Conservation (phyloP, 2,888 invertebrate species). For the Athalia rosae region DNA sequence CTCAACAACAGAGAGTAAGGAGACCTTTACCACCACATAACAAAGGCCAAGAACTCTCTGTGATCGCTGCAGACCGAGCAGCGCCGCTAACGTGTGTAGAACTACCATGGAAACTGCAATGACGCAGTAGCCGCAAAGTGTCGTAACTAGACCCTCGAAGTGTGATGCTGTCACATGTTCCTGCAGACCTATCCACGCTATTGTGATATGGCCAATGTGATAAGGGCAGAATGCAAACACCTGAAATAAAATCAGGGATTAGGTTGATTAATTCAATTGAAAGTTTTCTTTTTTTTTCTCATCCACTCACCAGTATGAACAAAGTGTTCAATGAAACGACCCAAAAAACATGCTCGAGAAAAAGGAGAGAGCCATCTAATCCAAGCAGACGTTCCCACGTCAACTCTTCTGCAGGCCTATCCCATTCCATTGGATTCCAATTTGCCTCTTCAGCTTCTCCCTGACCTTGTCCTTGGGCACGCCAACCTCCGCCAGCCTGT, state of each 20-base stretch:
- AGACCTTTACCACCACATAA: constrained; percentile 93
- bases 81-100: constrained; percentile 88
- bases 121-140: constrained; percentile 94
- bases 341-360: constrained; percentile 99
- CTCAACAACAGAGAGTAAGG: constrained; percentile 95
- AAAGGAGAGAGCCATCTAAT: constrained; percentile 96
- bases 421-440: constrained; percentile 99
- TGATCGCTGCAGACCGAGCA: constrained; percentile 87
- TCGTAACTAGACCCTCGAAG: constrained; percentile 94
- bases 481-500: constrained; percentile 55
- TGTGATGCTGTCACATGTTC: constrained; percentile 84
- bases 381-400: constrained; percentile 98
- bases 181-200: constrained; percentile 82
- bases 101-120: constrained; percentile 89
- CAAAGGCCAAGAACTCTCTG: constrained; percentile 93
- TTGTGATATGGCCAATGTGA: constrained; percentile 92
- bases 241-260: constrained; percentile 50
- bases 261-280: too few relatives aligned
- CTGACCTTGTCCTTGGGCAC: constrained; percentile 75
- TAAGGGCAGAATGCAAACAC: constrained; percentile 98
- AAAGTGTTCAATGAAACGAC: constrained; percentile 97
- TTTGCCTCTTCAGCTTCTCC: constrained; percentile 86
- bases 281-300: neutral
- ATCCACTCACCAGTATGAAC: constrained; percentile 83
- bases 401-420: constrained; percentile 96